Conservation (phyloP, 2,113 vertebrate genomes). For the Sinocyclocheilus rhinocerous region DNA sequence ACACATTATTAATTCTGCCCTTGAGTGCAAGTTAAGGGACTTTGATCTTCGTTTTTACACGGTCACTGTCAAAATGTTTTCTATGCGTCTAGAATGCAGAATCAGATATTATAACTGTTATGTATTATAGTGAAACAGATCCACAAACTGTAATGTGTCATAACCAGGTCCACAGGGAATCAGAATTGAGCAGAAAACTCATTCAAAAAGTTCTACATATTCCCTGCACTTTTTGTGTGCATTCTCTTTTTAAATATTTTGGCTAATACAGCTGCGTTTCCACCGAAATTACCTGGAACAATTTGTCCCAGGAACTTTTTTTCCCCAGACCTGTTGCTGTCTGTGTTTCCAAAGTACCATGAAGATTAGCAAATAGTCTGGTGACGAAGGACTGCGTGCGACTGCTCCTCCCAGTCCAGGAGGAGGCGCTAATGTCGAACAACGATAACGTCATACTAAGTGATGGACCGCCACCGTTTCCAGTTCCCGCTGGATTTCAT, state of each 20-base stretch:
- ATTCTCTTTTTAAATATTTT: neutral
- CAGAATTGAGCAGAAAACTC: neutral
- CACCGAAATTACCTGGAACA: no score
- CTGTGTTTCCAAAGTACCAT: no score
- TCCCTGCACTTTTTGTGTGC: neutral
- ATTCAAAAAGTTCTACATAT: neutral
- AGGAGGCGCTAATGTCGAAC: no score
- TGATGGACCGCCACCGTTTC: no score
- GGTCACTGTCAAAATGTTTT: conserved; percentile 10
- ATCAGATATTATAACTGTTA: neutral
- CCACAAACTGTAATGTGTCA: neutral
- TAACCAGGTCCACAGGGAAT: neutral
- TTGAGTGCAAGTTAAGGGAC: conserved; percentile 20
- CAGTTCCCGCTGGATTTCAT: no score
- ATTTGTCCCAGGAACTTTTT: no score
- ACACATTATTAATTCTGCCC: conserved; percentile 28
- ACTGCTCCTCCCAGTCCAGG: no score
- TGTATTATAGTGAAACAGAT: neutral
- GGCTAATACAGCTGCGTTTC: no score
- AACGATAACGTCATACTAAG: no score
- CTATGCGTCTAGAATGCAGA: neutral
- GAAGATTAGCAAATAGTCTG: no score
- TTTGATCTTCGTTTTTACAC: conserved; percentile 27
- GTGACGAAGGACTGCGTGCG: no score
- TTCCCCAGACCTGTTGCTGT: no score